Evolutionary conservation across 2,797 vertebrate genomes (phyloP), one percentile per base, ranked within the genome.

Genomic region (Trachops cirrhosus): DNA sequence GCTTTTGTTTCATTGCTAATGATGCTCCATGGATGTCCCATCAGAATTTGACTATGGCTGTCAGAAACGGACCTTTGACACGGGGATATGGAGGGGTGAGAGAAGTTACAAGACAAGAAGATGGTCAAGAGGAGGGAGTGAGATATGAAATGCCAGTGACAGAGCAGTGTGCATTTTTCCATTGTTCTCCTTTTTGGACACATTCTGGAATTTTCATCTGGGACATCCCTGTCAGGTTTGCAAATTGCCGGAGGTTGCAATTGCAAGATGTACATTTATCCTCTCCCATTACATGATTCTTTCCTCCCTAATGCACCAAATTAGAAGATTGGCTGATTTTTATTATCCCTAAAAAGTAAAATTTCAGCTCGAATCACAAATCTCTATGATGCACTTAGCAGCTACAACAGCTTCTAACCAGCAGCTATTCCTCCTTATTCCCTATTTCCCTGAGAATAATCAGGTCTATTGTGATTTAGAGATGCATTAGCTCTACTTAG

Each of bases 401-500:
- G 92, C 44, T 75, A 34, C 1, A n/a, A 68, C 64, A 92, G 91
- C 94, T 95, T 94, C 94, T 94, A 97, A 90, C 93, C 82, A 41
- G 93, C 91, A 95, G 87, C 80, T 44, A 3, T 94, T 93, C 18
- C 50, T 96, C 62, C 70, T 94, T 41, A 68, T 80, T 90, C 54
- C 46, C 54, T 59, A 21, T 82, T 83, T 91, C 64, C 77, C 73
- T 2, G 3, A 80, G 50, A 91, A 44, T 89, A 93, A 97, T 97
- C 96, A 89, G 44, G 54, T 91, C 57, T 92, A 34, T 41, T 88
- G 32, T 54, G 90, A 92, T 97, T 97, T 97, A 95, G 95, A 98
- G 97, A 97, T 67, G 50, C 94, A 94, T 97, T 97, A 97, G 39
- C 88, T 79, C 74, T 91, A 97, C 94, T 98, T 97, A 95, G 3